Evolutionary conservation across 2,113 vertebrate species (phyloP).

Genomic region (Oryzias woworae): DNA sequence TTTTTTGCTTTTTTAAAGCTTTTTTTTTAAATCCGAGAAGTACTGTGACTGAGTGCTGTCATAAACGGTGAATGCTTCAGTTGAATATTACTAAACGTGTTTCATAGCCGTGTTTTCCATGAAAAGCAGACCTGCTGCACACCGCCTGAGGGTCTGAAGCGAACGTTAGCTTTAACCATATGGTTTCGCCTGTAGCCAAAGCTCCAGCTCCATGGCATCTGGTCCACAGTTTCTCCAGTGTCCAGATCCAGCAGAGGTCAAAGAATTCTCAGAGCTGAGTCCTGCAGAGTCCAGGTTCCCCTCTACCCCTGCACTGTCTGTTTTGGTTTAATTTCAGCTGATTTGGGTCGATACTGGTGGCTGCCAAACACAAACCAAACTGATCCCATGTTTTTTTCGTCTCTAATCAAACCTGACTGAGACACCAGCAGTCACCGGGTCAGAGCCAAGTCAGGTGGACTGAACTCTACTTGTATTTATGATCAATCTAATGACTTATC

Average conservation of each 20-base stretch:
- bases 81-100: too few species aligned
- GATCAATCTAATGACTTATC: too few species aligned
- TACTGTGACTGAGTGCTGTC: too few species aligned
- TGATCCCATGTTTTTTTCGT: too few species aligned
- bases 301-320: constrained; percentile 20
- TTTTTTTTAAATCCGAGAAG: too few species aligned
- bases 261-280: constrained; percentile 43
- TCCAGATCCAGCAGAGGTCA: constrained; percentile 60
- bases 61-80: too few species aligned
- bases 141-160: neutral
- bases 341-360: constrained; percentile 16
- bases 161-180: constrained; percentile 39
- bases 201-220: constrained; percentile 70
- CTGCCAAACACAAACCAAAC: neutral
- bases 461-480: too few species aligned
- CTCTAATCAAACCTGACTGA: too few species aligned
- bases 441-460: too few species aligned
- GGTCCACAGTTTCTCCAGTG: constrained; percentile 64
- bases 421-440: too few species aligned
- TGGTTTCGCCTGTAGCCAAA: constrained; percentile 65
- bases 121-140: constrained; percentile 1
- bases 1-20: too few species aligned
- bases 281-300: constrained; percentile 58
- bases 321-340: constrained; percentile 22
- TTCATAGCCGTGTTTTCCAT: neutral